Evolutionary conservation across 2,113 vertebrate species (phyloP).

Genomic region (Willisornis vidua): DNA sequence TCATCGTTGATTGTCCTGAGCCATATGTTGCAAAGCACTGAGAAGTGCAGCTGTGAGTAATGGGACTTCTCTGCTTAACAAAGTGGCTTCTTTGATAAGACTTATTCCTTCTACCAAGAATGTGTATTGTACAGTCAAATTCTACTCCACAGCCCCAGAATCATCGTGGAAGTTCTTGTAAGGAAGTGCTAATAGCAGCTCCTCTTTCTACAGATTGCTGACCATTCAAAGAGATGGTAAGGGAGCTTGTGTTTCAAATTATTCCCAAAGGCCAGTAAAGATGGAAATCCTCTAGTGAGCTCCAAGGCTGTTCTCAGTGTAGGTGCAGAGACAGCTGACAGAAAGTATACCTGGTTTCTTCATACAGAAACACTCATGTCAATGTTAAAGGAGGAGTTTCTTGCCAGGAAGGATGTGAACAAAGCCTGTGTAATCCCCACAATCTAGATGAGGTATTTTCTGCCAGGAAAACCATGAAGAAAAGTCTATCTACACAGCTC

Average conservation of each 20-base stretch:
- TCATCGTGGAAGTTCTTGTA: background rate
- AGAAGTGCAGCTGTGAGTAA: background rate
- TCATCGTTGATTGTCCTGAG: background rate
- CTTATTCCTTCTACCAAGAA: background rate
- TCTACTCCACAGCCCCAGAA: background rate
- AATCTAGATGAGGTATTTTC: background rate
- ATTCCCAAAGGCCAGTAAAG: background rate
- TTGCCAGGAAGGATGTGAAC: background rate
- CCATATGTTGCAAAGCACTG: background rate
- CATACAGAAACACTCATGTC: background rate
- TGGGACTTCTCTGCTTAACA: background rate
- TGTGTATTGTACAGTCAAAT: background rate
- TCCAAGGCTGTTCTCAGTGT: background rate
- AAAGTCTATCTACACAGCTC: background rate
- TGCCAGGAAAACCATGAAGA: background rate
- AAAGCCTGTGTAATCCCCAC: background rate
- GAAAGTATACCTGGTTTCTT: background rate
- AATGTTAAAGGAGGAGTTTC: background rate
- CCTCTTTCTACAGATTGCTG: background rate
- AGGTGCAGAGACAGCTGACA: background rate
- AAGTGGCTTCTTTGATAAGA: background rate
- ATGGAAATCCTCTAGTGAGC: too few relatives aligned
- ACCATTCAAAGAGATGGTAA: fast-evolving
- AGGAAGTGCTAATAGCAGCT: background rate
- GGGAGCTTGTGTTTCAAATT: background rate